Evolutionary conservation across 2,797 vertebrate species (phyloP).

Genomic region (Silurus lanzhouensis): DNA sequence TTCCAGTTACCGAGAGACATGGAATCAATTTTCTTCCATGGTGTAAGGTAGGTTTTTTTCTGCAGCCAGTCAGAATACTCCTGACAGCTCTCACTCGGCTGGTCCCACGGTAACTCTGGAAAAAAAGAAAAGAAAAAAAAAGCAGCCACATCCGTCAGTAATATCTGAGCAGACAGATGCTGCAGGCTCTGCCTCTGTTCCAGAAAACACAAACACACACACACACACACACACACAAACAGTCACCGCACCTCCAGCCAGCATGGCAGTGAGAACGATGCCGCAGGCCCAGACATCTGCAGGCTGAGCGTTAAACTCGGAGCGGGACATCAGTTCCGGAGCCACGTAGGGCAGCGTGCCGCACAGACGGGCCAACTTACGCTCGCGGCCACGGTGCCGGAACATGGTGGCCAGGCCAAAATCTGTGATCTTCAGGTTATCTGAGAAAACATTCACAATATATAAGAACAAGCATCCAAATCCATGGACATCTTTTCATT

Average conservation of each 20-base stretch:
- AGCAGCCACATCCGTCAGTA: conserved; percentile 21
- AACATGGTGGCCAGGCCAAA: conserved; percentile 88
- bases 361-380: conserved; percentile 85
- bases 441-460: conserved; percentile 52
- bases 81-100: conserved; percentile 90
- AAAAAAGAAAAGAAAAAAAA: not conserved
- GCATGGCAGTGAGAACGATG: conserved; percentile 93
- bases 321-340: conserved; percentile 85
- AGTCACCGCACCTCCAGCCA: conserved; percentile 85
- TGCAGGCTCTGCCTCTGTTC: not conserved
- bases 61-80: conserved; percentile 95
- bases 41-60: conserved; percentile 87
- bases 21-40: conserved; percentile 95
- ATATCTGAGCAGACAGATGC: conserved; percentile 2
- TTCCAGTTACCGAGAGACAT: conserved; percentile 80
- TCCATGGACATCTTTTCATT: not conserved
- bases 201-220: conserved; percentile 37
- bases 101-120: conserved; percentile 94
- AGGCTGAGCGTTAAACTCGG: conserved; percentile 87
- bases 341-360: conserved; percentile 95
- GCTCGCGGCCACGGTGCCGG: conserved; percentile 86
- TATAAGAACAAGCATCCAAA: not conserved
- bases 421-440: conserved; percentile 92
- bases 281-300: conserved; percentile 95
- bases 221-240: conserved; percentile 34